Percentiles rank a stretch among this genome's conserved stretches.
Evolutionary conservation across 2,797 vertebrate species (phyloP).

Genomic region (Sebastes taczanowskii): DNA sequence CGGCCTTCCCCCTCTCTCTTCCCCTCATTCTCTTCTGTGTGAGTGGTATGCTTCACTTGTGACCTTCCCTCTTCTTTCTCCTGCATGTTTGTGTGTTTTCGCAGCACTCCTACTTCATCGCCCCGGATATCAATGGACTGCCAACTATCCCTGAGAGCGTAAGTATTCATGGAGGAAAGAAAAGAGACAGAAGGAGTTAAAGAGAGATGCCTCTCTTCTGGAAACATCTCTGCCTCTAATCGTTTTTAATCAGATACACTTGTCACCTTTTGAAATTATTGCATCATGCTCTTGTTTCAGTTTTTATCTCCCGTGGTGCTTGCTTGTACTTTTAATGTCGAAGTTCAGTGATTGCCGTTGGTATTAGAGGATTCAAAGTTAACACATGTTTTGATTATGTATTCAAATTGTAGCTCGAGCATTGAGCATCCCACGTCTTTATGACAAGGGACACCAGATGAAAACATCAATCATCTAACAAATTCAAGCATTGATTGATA

Average conservation of each 20-base stretch:
- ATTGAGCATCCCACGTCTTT: neutral
- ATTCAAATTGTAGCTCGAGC: conserved; percentile 35
- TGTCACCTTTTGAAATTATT: conserved; percentile 79
- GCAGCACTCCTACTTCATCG: conserved; percentile 97
- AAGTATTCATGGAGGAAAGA: conserved; percentile 81
- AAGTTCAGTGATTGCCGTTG: conserved; percentile 55
- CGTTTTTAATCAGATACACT: conserved; percentile 72
- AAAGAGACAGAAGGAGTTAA: conserved; percentile 44
- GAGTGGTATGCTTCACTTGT: conserved; percentile 72
- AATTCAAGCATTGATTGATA: conserved; percentile 4
- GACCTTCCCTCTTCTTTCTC: conserved; percentile 74
- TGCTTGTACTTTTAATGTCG: conserved; percentile 57
- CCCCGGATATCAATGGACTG: conserved; percentile 94
- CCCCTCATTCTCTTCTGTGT: conserved; percentile 64
- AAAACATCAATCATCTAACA: conserved; percentile 7
- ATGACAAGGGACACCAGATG: conserved; percentile 1
- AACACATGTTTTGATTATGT: conserved; percentile 39
- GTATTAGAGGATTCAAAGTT: conserved; percentile 49
- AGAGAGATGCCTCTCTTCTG: conserved; percentile 60
- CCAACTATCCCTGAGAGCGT: conserved; percentile 98
- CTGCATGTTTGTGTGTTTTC: conserved; percentile 75
- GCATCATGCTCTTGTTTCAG: conserved; percentile 72
- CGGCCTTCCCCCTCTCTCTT: conserved; percentile 32
- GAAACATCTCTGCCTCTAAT: conserved; percentile 72
- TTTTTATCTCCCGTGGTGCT: conserved; percentile 62